These are phyloP conservation scores for Rhabditophanes sp. DNA, from an alignment of 2,888 invertebrate genomes.

Conservation along the genomic window DNA sequence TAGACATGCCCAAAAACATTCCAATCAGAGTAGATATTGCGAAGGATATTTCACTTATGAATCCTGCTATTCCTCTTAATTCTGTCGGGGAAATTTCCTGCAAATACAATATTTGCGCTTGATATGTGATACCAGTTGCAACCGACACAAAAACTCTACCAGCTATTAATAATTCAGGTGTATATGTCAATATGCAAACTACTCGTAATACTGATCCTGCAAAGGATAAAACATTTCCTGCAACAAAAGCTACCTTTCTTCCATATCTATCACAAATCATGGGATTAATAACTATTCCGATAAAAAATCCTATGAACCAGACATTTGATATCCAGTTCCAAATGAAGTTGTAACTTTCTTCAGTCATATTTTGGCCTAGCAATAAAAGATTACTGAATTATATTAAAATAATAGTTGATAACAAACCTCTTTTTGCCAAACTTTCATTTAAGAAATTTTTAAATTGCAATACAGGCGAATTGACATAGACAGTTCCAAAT, in stretches of 20 bases:
- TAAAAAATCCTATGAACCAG: conserved; percentile 30
- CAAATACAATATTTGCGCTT: conserved; percentile 24
- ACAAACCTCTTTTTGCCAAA: conserved; percentile 3
- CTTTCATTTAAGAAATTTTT: conserved; percentile 11
- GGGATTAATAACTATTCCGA: conserved; percentile 28
- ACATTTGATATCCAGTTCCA: conserved; percentile 30
- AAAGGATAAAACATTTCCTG: conserved; percentile 17
- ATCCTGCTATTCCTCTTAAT: conserved; percentile 23
- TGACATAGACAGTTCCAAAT: conserved; percentile 27
- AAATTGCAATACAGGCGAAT: conserved; percentile 26
- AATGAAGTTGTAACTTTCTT: conserved; percentile 11
- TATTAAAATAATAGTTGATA: neutral
- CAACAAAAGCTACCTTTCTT: conserved; percentile 25
- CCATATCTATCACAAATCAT: conserved; percentile 26
- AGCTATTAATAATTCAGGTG: conserved; percentile 19
- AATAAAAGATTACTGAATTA: neutral
- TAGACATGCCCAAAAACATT: conserved; percentile 20
- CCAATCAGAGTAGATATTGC: conserved; percentile 21
- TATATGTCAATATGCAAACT: conserved; percentile 13
- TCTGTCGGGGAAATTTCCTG: conserved; percentile 31
- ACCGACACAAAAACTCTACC: conserved; percentile 23
- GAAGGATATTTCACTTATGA: conserved; percentile 24
- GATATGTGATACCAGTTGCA: conserved; percentile 26
- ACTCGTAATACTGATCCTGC: conserved; percentile 16
- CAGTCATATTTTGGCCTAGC: conserved; percentile 12